A percentile compares a stretch with the other conserved stretches of the same genome.
Conservation (phyloP, 2,797 vertebrate species). For the Rhinoraja longicauda region DNA sequence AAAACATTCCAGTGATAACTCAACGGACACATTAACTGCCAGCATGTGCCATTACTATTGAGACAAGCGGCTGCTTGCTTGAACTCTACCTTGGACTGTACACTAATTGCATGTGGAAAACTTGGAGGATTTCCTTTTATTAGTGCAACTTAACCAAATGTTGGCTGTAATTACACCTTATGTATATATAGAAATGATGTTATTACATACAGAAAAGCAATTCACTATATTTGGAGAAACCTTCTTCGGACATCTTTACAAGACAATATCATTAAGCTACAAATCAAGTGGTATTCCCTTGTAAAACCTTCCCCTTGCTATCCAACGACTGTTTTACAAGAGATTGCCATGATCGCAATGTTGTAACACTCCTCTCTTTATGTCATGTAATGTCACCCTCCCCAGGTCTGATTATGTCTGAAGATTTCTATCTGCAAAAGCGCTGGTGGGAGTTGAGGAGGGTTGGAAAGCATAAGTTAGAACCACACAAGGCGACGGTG, state of each 20-base stretch:
- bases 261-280: neutral
- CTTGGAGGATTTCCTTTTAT: neutral
- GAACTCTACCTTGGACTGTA: neutral
- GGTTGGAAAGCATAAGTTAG: neutral
- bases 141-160: neutral
- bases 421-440: neutral
- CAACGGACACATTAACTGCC: slow-evolving; percentile 6
- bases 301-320: neutral
- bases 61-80: neutral
- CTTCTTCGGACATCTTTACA: neutral
- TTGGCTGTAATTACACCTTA: neutral
- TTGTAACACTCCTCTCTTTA: neutral
- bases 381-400: neutral
- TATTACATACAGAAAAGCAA: neutral
- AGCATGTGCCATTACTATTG: neutral
- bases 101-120: neutral
- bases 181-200: neutral
- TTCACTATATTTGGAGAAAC: neutral
- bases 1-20: slow-evolving; percentile 28
- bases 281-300: neutral
- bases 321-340: neutral
- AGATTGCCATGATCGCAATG: neutral
- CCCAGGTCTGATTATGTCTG: neutral
- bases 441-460: neutral
- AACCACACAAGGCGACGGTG: neutral